phyloP scores from a whole-genome alignment of 2,888 invertebrate genomes.

The Petrophora chlorosata region DNA sequence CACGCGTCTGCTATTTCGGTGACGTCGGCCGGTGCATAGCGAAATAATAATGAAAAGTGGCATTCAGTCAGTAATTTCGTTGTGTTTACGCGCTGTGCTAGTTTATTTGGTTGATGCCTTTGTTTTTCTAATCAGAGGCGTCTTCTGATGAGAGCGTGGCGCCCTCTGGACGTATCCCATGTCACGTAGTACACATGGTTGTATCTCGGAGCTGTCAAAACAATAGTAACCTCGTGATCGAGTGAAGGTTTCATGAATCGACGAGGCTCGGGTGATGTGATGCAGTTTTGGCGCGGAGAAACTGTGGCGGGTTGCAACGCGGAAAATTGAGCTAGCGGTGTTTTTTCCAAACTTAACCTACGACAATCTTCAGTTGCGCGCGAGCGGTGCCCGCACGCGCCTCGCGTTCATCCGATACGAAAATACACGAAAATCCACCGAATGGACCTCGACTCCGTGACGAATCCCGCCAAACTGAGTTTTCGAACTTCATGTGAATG shows the following conservation, averaged over 20 bases:
- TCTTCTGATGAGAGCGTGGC: conserved; percentile 48
- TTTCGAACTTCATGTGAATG: conserved; percentile 55
- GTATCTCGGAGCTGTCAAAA: conserved; percentile 72
- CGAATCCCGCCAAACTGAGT: conserved; percentile 56
- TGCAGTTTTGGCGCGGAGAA: conserved; percentile 62
- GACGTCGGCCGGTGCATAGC: conserved; percentile 80
- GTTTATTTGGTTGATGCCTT: conserved; percentile 72
- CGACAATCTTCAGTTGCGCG: conserved; percentile 81
- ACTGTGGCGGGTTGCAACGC: conserved; percentile 60
- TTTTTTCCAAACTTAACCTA: conserved; percentile 80
- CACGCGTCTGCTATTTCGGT: conserved; percentile 69
- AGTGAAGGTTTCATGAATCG: conserved; percentile 38
- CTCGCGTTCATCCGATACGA: conserved; percentile 57
- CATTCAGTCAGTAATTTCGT: conserved; percentile 82
- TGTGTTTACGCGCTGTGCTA: conserved; percentile 82
- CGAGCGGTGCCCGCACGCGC: conserved; percentile 74
- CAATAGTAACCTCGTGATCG: conserved; percentile 56
- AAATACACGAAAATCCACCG: conserved; percentile 64
- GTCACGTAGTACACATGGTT: conserved; percentile 54
- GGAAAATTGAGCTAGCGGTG: conserved; percentile 78
- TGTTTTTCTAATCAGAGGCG: conserved; percentile 47
- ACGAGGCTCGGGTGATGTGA: conserved; percentile 38
- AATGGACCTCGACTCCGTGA: conserved; percentile 59
- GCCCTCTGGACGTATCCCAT: conserved; percentile 63
- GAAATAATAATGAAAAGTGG: conserved; percentile 83